phyloP scores from a whole-genome alignment of 2,797 vertebrate species.

The Nannoperca australis region DNA sequence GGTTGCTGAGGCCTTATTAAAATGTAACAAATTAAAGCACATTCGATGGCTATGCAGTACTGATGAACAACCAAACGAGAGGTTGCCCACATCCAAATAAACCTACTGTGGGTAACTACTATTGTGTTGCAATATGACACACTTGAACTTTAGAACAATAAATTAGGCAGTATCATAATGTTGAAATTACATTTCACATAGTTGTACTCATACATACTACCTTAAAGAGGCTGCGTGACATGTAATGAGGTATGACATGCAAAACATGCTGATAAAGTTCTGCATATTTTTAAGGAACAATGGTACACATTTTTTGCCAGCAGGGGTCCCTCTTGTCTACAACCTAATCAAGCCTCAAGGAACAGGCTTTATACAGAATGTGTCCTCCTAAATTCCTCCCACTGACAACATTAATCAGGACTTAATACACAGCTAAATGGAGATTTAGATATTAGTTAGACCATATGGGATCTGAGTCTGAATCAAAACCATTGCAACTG shows the following conservation, averaged over 20 bases:
- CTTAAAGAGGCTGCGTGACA: neutral
- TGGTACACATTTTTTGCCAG: neutral
- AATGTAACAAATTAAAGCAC: neutral
- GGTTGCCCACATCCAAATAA: neutral
- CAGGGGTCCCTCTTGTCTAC: conserved; percentile 44
- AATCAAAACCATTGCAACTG: neutral
- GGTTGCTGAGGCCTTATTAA: neutral
- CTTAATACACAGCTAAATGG: conserved; percentile 8
- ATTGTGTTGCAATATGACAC: neutral
- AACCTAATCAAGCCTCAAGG: neutral
- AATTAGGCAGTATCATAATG: neutral
- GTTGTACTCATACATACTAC: neutral
- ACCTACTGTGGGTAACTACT: neutral
- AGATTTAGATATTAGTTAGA: conserved; percentile 4
- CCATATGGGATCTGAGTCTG: neutral
- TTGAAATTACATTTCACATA: neutral
- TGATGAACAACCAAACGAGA: neutral
- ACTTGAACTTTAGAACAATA: neutral
- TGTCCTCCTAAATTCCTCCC: neutral
- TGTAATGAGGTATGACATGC: neutral
- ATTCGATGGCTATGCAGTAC: neutral
- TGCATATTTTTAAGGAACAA: neutral
- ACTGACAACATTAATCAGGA: neutral
- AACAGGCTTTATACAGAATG: neutral
- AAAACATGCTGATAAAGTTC: neutral